Evolutionary conservation across 1,140 invertebrate species (phyloP).

Genomic region (Cherax destructor): DNA sequence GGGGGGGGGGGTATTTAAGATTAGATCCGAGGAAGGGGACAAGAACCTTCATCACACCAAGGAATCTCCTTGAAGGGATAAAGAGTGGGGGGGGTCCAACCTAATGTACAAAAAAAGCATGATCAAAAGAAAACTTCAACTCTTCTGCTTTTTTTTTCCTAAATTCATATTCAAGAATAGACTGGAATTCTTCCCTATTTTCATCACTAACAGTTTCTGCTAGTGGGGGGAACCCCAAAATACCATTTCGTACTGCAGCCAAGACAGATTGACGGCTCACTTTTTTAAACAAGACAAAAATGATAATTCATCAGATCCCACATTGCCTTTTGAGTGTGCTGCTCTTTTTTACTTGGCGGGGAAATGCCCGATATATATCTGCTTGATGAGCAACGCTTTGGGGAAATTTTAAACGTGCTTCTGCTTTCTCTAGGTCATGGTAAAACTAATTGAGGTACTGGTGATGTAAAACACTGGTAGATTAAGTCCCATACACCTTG

Average conservation of each 20-base stretch:
- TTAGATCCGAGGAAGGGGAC: no score
- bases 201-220: slow-evolving; percentile 18
- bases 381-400: slow-evolving; percentile 50
- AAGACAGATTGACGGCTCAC: slow-evolving; percentile 24
- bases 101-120: no score
- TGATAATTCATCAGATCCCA: neutral
- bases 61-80: no score
- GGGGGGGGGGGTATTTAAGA: no score
- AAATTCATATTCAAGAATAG: slow-evolving; percentile 16
- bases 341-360: slow-evolving; percentile 15
- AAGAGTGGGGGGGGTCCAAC: no score
- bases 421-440: slow-evolving; percentile 6
- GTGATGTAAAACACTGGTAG: neutral
- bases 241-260: slow-evolving; percentile 8
- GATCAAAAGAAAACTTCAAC: no score
- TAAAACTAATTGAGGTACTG: slow-evolving; percentile 14
- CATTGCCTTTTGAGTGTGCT: neutral
- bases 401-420: slow-evolving; percentile 25
- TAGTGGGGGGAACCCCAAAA: neutral
- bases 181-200: slow-evolving; percentile 25
- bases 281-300: slow-evolving; percentile 23
- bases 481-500: neutral
- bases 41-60: no score
- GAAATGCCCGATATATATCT: slow-evolving; percentile 19
- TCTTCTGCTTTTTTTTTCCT: neutral